A percentile compares a stretch with the other conserved stretches of the same genome.
Evolutionary conservation across 2,888 invertebrate genomes (phyloP).

Genomic region (Busseola fusca): DNA sequence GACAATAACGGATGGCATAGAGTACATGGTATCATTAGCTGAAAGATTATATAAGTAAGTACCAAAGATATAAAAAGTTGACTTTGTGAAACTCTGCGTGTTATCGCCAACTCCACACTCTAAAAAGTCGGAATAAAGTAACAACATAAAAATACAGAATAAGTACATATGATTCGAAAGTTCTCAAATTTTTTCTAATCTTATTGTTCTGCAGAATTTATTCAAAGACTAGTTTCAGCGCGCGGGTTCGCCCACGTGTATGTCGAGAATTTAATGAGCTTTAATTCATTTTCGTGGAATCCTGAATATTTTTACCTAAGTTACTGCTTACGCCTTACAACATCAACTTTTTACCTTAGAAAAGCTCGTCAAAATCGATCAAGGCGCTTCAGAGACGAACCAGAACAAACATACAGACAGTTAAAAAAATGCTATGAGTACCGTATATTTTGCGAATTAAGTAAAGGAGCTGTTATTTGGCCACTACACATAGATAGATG

Average conservation of each 20-base stretch:
- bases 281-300: too few species aligned
- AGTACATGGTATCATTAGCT: conserved; percentile 75
- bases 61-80: background rate
- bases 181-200: background rate
- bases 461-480: too few species aligned
- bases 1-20: conserved; percentile 76
- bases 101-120: too few species aligned
- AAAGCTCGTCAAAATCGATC: background rate
- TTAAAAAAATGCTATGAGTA: too few species aligned
- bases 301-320: background rate
- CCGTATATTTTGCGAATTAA: too few species aligned
- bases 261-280: background rate
- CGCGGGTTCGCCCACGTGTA: background rate
- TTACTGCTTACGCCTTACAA: background rate
- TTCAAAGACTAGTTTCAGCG: background rate
- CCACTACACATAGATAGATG: too few species aligned
- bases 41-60: conserved; percentile 82
- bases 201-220: background rate
- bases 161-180: background rate
- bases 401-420: too few species aligned
- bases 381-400: background rate
- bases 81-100: background rate
- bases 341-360: background rate
- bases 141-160: background rate
- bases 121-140: background rate